phyloP scores from a whole-genome alignment of 2,797 vertebrate species.

The Schizopygopsis malacanthus region DNA sequence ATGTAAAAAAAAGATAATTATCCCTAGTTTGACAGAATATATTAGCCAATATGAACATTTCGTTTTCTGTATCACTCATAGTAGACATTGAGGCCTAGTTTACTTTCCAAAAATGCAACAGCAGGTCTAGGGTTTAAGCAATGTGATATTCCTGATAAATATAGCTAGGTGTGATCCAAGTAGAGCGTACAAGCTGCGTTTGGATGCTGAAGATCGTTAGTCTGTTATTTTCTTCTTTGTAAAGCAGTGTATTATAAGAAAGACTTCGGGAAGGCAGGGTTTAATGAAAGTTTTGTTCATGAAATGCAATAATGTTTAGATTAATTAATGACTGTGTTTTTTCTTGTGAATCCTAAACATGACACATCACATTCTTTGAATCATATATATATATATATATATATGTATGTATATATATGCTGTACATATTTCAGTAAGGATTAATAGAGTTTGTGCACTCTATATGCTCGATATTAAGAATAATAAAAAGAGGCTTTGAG shows the following conservation, averaged over 20 bases:
- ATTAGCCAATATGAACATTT: constrained; percentile 42
- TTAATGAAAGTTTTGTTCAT: constrained; percentile 64
- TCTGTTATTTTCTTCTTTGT: constrained; percentile 58
- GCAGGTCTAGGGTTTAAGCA: constrained; percentile 60
- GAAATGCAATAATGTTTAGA: constrained; percentile 76
- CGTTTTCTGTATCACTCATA: constrained; percentile 5
- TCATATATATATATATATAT: constrained; percentile 47
- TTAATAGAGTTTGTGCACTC: constrained; percentile 11
- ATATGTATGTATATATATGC: constrained; percentile 22
- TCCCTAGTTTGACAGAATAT: constrained; percentile 38
- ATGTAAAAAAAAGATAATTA: constrained; percentile 12
- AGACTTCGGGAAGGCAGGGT: constrained; percentile 72
- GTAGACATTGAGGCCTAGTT: constrained; percentile 15
- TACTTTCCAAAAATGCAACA: constrained; percentile 39
- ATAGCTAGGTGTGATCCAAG: constrained; percentile 50
- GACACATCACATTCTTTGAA: constrained; percentile 56
- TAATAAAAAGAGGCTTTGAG: constrained; percentile 35
- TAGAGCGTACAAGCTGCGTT: constrained; percentile 56
- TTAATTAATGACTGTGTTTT: constrained; percentile 67
- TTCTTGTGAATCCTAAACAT: constrained; percentile 55
- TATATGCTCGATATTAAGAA: constrained; percentile 19
- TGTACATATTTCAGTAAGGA: constrained; percentile 45
- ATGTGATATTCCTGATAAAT: constrained; percentile 46
- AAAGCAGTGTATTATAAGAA: constrained; percentile 62
- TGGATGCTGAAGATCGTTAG: constrained; percentile 45